Percentiles rank a stretch among this genome's conserved stretches.
Evolutionary conservation across 2,113 vertebrate genomes (phyloP).

Genomic region (Syngnathoides biaculeatus): DNA sequence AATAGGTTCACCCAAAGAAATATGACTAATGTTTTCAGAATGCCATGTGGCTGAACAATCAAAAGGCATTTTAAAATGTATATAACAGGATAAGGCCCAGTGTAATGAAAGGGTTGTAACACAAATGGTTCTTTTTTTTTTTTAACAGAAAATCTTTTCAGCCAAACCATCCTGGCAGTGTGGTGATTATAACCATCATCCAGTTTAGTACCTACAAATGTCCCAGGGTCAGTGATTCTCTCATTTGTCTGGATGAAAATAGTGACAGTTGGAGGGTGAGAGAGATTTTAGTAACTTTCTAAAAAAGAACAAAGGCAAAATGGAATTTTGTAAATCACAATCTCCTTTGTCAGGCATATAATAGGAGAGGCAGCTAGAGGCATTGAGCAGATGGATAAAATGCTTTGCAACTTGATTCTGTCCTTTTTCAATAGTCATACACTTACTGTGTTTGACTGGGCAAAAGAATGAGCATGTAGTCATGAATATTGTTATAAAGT

Average conservation of each 20-base stretch:
- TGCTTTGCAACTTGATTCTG: conserved; percentile 33
- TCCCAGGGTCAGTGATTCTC: conserved; percentile 32
- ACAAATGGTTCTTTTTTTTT: conserved; percentile 39
- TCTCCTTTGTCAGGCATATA: conserved; percentile 29
- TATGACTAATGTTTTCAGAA: background rate
- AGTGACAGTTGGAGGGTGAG: background rate
- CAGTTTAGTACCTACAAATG: conserved; percentile 25
- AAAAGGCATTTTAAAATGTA: conserved; percentile 6
- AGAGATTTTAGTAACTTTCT: background rate
- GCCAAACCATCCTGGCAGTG: background rate
- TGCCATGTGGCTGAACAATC: conserved; percentile 6
- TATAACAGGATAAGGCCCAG: background rate
- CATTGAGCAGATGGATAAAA: conserved; percentile 26
- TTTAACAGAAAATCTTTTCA: conserved; percentile 12
- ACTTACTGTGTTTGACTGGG: conserved; percentile 16
- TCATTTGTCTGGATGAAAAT: conserved; percentile 25
- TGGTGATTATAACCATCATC: conserved; percentile 31
- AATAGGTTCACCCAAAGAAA: background rate
- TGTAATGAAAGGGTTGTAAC: conserved; percentile 24
- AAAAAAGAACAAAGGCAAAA: conserved; percentile 5
- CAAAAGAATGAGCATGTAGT: conserved; percentile 9
- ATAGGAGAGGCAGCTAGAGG: conserved; percentile 16
- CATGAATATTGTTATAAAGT: background rate
- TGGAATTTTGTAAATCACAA: conserved; percentile 30
- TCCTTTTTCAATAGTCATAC: conserved; percentile 21